These are phyloP conservation scores for Drosophila watanabei DNA, from an alignment of 1,140 invertebrate genomes.

Conservation along the genomic window DNA sequence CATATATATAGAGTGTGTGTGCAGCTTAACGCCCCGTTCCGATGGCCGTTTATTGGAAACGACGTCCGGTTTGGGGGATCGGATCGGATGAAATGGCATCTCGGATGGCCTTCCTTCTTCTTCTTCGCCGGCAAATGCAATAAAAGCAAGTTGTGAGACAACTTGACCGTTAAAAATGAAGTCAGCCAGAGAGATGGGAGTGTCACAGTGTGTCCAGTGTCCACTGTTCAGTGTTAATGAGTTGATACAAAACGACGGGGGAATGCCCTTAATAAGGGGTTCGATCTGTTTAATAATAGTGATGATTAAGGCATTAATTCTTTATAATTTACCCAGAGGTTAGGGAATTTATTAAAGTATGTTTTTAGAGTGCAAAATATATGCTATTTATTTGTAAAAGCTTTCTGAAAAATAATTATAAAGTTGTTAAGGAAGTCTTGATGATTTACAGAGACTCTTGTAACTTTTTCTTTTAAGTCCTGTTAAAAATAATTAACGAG, in stretches of 20 bases:
- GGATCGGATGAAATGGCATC: slow-evolving; percentile 17
- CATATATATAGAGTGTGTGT: slow-evolving; percentile 22
- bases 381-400: background rate
- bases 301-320: background rate
- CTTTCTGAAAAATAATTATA: background rate
- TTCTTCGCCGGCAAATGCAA: slow-evolving; percentile 66
- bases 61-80: slow-evolving; percentile 59
- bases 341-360: background rate
- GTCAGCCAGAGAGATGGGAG: slow-evolving; percentile 15
- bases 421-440: background rate
- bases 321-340: background rate
- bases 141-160: slow-evolving; percentile 64
- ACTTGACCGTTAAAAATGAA: slow-evolving; percentile 50
- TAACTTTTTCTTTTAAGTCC: too few relatives aligned
- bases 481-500: too few relatives aligned
- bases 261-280: slow-evolving; percentile 10
- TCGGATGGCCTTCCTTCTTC: slow-evolving; percentile 10
- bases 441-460: background rate
- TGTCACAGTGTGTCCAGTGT: background rate
- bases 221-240: background rate
- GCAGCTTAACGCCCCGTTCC: slow-evolving; percentile 58
- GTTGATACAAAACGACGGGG: background rate
- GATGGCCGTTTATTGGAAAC: slow-evolving; percentile 75
- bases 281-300: background rate
- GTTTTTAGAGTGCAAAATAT: background rate